A percentile compares a stretch with the other conserved stretches of the same genome.
Evolutionary conservation across 2,113 vertebrate species (phyloP).

Genomic region (Gasterosteus nipponicus): DNA sequence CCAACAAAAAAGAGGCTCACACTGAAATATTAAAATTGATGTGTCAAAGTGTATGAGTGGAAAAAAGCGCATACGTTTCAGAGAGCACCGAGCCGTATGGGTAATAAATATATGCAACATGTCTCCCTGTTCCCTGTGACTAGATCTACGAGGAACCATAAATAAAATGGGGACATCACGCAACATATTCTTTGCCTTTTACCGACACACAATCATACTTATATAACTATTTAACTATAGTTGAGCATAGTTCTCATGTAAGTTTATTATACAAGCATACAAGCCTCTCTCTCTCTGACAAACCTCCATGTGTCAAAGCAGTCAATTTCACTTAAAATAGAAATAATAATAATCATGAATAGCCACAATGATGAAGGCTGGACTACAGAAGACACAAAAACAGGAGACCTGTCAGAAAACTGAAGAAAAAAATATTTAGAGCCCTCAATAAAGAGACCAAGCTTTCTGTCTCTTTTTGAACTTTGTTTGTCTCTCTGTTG

Average conservation of each 20-base stretch:
- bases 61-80: conserved; percentile 14
- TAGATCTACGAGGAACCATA: conserved; percentile 7
- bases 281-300: conserved; percentile 14
- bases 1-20: not conserved
- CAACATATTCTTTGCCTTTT: conserved; percentile 1
- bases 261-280: not conserved
- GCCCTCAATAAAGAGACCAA: not conserved
- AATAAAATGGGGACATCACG: conserved; percentile 15
- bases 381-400: conserved; percentile 24
- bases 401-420: not conserved
- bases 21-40: conserved; percentile 37
- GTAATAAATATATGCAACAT: conserved; percentile 50
- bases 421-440: conserved; percentile 17
- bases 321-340: conserved; percentile 15
- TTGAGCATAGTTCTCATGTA: not conserved
- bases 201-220: not conserved
- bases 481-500: conserved; percentile 1
- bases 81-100: conserved; percentile 25
- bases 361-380: conserved; percentile 2
- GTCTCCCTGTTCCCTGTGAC: conserved; percentile 9
- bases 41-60: conserved; percentile 17
- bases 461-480: conserved; percentile 2
- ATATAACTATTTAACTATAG: not conserved
- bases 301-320: not conserved
- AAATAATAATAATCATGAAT: conserved; percentile 19